Base-by-base conservation (phyloP, 2,888 invertebrate genomes). In the Eristalis intricaria region DNA sequence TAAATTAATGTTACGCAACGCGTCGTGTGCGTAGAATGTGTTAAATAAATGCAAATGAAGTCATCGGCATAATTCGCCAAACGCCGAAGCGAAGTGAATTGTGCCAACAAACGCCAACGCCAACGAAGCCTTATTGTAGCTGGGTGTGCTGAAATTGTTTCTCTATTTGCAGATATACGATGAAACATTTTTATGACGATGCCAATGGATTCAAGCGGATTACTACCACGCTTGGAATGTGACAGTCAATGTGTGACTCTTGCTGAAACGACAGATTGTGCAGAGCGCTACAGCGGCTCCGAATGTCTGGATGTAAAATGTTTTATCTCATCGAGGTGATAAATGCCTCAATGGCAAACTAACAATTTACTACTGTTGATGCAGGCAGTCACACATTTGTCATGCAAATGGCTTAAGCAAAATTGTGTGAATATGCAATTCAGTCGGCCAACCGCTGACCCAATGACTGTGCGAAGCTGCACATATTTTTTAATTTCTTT, bases 21-120 rank as follows among this genome's bases (percentile, higher is more conserved):
- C 66, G 22, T 23, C 50, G 43, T 19, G 19, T 19, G 65, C 65
- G 43, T 15, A 8, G 23, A 40, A 40, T 43, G 38, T 23, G 38
- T 43, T 43, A 29, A 66, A 66, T 43, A 43, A 66, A 66, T 66
- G 66, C 43, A 66, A 66, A 66, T 66, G 10, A 43, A 43, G 66
- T 26, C 66, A 66, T 66, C 50, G 50, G 50, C 50, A 50, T 50
- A 50, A 50, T 50, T 50, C 50, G 50, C 50, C 50, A 50, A 50
- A 50, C 50, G 50, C 50, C 50, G 13, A 11, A 38, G 38, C 38
- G 19, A 43, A 43, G 43, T n/a, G 15, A 50, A 50, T 32, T 50
- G 50, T 50, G 50, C 50, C 50, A 50, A 50, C 50, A 50, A 50
- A 50, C 50, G 50, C 50, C 50, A 50, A 50, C 50, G 19, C 50